phyloP scores from a whole-genome alignment of 2,113 vertebrate species.

The Lathamus discolor region DNA sequence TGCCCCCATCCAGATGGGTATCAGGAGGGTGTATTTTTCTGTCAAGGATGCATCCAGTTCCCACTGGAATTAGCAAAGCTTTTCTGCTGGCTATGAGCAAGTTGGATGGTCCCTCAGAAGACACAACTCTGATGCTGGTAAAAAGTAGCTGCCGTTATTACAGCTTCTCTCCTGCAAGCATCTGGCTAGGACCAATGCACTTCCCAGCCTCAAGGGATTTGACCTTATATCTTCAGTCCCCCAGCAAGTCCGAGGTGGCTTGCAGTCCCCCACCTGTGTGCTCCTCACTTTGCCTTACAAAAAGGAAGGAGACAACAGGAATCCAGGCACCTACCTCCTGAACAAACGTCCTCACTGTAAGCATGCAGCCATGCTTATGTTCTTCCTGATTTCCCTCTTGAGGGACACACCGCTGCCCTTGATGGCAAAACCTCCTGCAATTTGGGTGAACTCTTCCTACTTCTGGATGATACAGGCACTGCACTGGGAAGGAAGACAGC shows the following conservation, averaged over 20 bases:
- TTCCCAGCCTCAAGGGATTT: neutral
- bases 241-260: neutral
- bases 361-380: neutral
- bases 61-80: neutral
- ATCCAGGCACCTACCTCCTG: neutral
- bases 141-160: neutral
- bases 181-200: neutral
- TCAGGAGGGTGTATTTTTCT: neutral
- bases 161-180: neutral
- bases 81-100: neutral
- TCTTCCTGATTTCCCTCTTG: neutral
- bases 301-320: neutral
- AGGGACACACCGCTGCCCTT: neutral
- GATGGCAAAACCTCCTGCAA: neutral
- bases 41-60: neutral
- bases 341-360: neutral
- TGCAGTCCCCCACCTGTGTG: neutral
- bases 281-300: neutral
- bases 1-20: fast-evolving
- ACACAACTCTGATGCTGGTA: fast-evolving
- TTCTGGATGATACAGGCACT: neutral
- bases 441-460: neutral
- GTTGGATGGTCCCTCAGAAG: neutral
- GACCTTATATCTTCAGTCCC: neutral
- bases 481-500: neutral